Evolutionary conservation across 2,888 invertebrate genomes (phyloP).

Genomic region (Molanna angustata): DNA sequence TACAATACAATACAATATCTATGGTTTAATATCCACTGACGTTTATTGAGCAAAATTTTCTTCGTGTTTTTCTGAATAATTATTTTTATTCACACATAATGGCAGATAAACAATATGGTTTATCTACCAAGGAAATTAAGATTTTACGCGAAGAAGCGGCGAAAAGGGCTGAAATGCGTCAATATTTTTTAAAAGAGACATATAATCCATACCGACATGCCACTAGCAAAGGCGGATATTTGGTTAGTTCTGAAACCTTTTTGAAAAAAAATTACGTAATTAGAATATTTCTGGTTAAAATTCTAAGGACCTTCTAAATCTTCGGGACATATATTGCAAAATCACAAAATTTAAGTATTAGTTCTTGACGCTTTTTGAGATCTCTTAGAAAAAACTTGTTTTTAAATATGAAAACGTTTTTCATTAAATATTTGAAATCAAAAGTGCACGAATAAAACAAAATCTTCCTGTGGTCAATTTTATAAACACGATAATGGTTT

Average conservation of each 20-base stretch:
- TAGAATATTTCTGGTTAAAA: not conserved
- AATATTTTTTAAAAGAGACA: constrained; percentile 68
- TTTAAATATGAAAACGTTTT: too few species aligned
- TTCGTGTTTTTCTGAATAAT: not conserved
- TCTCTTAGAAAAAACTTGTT: too few species aligned
- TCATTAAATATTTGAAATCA: too few species aligned
- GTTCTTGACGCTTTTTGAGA: too few species aligned
- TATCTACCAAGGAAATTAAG: constrained; percentile 51
- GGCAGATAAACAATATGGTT: constrained; percentile 47
- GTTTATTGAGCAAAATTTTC: not conserved
- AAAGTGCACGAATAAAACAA: too few species aligned
- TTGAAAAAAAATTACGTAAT: constrained; percentile 11
- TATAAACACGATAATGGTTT: too few species aligned
- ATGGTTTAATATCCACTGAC: not conserved
- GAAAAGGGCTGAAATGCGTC: constrained; percentile 58
- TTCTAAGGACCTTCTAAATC: not conserved
- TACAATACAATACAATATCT: not conserved
- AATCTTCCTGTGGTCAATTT: too few species aligned
- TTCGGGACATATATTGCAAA: too few species aligned
- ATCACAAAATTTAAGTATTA: too few species aligned
- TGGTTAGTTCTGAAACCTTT: constrained; percentile 58
- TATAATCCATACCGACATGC: constrained; percentile 71
- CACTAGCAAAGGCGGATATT: constrained; percentile 62
- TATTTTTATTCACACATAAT: constrained; percentile 2
- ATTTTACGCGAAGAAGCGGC: constrained; percentile 60